Base-by-base conservation (phyloP, 2,113 vertebrate genomes). In the Beaufortia kweichowensis region DNA sequence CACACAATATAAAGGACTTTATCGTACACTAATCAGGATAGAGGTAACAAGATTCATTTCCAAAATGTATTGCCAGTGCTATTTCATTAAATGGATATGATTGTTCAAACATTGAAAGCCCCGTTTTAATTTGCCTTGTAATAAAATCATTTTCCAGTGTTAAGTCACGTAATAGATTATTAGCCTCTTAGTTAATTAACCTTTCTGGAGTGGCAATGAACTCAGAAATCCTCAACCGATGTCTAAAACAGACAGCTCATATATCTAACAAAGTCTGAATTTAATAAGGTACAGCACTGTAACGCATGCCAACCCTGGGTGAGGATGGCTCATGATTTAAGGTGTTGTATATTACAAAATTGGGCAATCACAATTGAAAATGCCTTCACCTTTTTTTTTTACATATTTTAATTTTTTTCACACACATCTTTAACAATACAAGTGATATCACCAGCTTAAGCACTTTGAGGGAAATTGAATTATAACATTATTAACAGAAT, bases 181-280 rank as follows among this genome's bases (percentile, higher is more conserved):
- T 76, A 79, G 59, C 19, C 43, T 64, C 29, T 55, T n/a, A 68
- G 72, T 62, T 75, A 74, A 79, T 79, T 72, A 73, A 68, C 61
- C 41, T 61, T 43, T 56, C 24, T 53, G 66, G 43, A 69, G 56
- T 61, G 48, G 55, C 15, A 56, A 60, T 46, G 48, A 63, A 82
- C 66, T 62, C 35, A 15, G 11, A 59, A 11, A 61, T 70, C 41
- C 23, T 67, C 1, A n/a, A 9, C 11, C 11, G 26, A 14, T 28
- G 28, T 43, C 11, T 15, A 3, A 55, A 64, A 68, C 55, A n/a
- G 68, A 61, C 63, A 48, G 63, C n/a, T 28, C 29, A 35, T 57
- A 29, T 1, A 21, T 74, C 62, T 64, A 63, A 57, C 63, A 31
- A 78, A 63, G 55, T 68, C 62, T 72, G 41, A 39, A 46, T 65